Percentiles rank a stretch among this genome's conserved stretches.
Evolutionary conservation across 2,888 invertebrate genomes (phyloP).

Genomic region (Hybos culiciformis): DNA sequence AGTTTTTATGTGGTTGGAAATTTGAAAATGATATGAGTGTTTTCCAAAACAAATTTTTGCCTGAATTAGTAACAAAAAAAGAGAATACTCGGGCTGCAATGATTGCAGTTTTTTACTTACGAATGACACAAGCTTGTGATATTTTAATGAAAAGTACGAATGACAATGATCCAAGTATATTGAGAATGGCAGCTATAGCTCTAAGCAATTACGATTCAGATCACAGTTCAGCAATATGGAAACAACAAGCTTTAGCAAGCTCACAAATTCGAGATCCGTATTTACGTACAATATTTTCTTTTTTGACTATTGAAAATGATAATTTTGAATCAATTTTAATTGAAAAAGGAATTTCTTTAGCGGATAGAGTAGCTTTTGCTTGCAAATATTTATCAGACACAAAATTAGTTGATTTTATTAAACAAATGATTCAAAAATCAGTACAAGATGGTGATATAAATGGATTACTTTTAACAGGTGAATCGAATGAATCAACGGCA

Average conservation of each 20-base stretch:
- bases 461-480: constrained; percentile 72
- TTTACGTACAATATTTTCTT: constrained; percentile 78
- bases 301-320: constrained; percentile 68
- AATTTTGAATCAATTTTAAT: constrained; percentile 63
- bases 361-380: constrained; percentile 84
- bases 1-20: constrained; percentile 83
- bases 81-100: constrained; percentile 76
- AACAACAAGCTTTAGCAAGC: constrained; percentile 57
- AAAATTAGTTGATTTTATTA: constrained; percentile 65
- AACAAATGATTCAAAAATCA: constrained; percentile 52
- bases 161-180: constrained; percentile 29
- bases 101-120: constrained; percentile 79
- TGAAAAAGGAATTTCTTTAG: constrained; percentile 71
- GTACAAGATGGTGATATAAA: constrained; percentile 67
- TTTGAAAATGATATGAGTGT: constrained; percentile 55
- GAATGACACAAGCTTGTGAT: constrained; percentile 70
- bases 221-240: constrained; percentile 59
- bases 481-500: constrained; percentile 58
- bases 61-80: constrained; percentile 54
- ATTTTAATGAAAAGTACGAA: constrained; percentile 63
- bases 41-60: constrained; percentile 43
- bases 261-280: constrained; percentile 77
- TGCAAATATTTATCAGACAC: constrained; percentile 71
- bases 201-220: constrained; percentile 78
- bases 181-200: constrained; percentile 54